phyloP scores from a whole-genome alignment of 2,797 vertebrate genomes.

The Eospalax fontanierii region DNA sequence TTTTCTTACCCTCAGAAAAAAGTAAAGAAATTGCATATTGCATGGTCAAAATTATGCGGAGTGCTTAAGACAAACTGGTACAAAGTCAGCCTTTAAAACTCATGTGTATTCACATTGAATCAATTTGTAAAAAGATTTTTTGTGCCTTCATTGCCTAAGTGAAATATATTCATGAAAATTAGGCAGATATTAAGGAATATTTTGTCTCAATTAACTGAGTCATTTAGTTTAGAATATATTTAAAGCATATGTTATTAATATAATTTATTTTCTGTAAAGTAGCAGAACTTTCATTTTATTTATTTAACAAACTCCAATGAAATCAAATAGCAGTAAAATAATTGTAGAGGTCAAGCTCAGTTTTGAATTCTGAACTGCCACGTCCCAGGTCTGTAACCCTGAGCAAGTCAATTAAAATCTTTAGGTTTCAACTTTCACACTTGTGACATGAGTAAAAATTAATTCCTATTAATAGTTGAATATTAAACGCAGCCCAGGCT shows the following conservation, averaged over 20 bases:
- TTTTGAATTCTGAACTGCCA: conserved; percentile 49
- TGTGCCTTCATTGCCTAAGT: neutral
- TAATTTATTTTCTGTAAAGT: conserved; percentile 71
- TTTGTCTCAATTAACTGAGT: conserved; percentile 54
- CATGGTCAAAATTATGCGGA: neutral
- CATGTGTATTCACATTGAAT: conserved; percentile 14
- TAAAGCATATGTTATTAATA: conserved; percentile 60
- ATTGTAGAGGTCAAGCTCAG: conserved; percentile 60
- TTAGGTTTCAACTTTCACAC: conserved; percentile 29
- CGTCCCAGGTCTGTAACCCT: conserved; percentile 56
- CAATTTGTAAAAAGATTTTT: conserved; percentile 37
- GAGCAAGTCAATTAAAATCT: conserved; percentile 34
- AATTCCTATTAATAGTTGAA: conserved; percentile 7
- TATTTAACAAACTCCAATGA: conserved; percentile 68
- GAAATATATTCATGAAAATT: conserved; percentile 50
- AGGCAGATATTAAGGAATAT: conserved; percentile 52
- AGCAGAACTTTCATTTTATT: conserved; percentile 66
- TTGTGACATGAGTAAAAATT: conserved; percentile 21
- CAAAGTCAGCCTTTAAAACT: neutral
- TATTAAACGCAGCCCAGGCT: neutral
- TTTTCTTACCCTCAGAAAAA: conserved; percentile 22
- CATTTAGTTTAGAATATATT: conserved; percentile 55
- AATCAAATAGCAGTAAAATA: conserved; percentile 26
- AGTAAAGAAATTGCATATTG: conserved; percentile 14
- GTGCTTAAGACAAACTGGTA: neutral